Percentiles rank a stretch among this genome's conserved stretches.
These are phyloP conservation scores for Malachius bipustulatus DNA, from an alignment of 2,888 invertebrate genomes.

Conservation along the genomic window DNA sequence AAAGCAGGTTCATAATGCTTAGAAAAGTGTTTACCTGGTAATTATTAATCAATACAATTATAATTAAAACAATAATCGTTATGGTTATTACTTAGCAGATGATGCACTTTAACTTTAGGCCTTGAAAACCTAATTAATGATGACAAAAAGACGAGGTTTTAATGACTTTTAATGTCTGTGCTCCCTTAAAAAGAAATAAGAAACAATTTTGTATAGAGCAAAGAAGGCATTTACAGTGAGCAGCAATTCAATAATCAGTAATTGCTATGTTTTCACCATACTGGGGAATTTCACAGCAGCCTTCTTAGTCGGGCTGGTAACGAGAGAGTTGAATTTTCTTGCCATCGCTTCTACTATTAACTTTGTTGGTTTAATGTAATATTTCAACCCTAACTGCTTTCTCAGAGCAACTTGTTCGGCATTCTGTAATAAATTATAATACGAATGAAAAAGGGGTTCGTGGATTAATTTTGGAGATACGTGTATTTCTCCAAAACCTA, in stretches of 20 bases:
- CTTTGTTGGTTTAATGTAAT: constrained; percentile 36
- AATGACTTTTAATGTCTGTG: no score
- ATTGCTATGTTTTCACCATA: constrained; percentile 23
- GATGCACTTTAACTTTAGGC: no score
- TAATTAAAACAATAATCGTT: no score
- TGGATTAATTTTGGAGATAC: constrained; percentile 54
- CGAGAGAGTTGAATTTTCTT: constrained; percentile 16
- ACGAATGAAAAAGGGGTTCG: constrained; percentile 30
- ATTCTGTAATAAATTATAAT: constrained; percentile 34
- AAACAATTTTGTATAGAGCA: constrained; percentile 26
- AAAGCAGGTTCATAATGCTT: no score
- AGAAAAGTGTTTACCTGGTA: no score
- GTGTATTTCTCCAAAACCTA: constrained; percentile 57
- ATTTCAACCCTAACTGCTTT: constrained; percentile 40
- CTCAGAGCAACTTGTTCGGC: constrained; percentile 39
- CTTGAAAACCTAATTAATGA: no score
- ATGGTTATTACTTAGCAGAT: no score
- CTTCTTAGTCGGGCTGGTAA: constrained; percentile 11
- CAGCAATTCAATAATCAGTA: constrained; percentile 23
- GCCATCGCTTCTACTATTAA: constrained; percentile 17
- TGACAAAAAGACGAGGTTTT: no score
- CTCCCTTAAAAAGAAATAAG: constrained; percentile 25
- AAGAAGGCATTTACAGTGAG: constrained; percentile 24
- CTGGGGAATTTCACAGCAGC: constrained; percentile 7
- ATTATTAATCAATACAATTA: no score